Evolutionary conservation across 1,140 invertebrate species (phyloP).

Genomic region (Prorops nasuta): DNA sequence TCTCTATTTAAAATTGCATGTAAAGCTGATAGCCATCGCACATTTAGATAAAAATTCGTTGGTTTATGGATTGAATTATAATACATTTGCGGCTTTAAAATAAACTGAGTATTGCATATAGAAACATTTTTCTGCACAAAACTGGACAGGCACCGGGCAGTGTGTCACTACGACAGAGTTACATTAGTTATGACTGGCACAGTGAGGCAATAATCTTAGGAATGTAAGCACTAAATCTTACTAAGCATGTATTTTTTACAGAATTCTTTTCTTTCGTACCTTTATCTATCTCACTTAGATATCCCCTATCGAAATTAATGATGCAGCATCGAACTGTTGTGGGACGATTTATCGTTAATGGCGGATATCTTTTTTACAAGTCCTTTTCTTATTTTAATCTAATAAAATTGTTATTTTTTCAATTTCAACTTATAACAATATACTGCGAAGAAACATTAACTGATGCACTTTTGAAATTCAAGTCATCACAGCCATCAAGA

Average conservation of each 20-base stretch:
- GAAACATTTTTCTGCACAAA: constrained; percentile 34
- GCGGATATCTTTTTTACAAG: neutral
- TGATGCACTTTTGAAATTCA: constrained; percentile 20
- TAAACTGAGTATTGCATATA: neutral
- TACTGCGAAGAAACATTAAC: too few relatives aligned
- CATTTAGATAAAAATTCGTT: too few relatives aligned
- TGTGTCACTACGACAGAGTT: constrained; percentile 50
- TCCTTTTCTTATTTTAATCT: too few relatives aligned
- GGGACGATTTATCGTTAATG: constrained; percentile 9
- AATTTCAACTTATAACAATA: too few relatives aligned
- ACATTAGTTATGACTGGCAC: constrained; percentile 38
- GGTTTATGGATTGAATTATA: too few relatives aligned
- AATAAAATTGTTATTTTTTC: too few relatives aligned
- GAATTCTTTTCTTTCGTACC: neutral
- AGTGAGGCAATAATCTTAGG: constrained; percentile 50
- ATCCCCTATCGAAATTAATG: constrained; percentile 25
- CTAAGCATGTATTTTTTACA: constrained; percentile 12
- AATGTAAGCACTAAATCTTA: constrained; percentile 24
- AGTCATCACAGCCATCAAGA: constrained; percentile 41
- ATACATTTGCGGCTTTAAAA: neutral
- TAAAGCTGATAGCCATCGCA: too few relatives aligned
- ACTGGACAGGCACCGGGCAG: constrained; percentile 46
- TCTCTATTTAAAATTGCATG: too few relatives aligned
- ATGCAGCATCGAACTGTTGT: constrained; percentile 18
- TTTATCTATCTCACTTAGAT: constrained; percentile 2